A percentile compares a stretch with the other conserved stretches of the same genome.
These are phyloP conservation scores for Diplosoma virens DNA, from an alignment of 23 tunicate genomes.

Conservation along the genomic window DNA sequence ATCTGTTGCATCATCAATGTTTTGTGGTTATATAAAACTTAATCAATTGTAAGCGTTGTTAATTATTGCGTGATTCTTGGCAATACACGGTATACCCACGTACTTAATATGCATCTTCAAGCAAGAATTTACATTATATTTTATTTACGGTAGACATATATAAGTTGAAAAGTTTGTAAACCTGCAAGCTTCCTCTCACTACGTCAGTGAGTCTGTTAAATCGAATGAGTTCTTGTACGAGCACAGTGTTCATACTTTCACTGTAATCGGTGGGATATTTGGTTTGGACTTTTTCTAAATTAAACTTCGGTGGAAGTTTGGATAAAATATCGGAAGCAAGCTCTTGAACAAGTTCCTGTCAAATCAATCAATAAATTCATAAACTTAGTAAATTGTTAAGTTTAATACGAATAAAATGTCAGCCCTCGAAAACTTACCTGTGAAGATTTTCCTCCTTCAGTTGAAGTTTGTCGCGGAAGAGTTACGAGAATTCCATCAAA, in stretches of 20 bases:
- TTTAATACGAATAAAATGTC: too few species aligned
- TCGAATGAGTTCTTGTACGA: slow-evolving; percentile 79
- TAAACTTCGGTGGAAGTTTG: slow-evolving; percentile 61
- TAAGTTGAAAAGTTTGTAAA: too few species aligned
- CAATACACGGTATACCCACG: too few species aligned
- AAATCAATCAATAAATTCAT: too few species aligned
- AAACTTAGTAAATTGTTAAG: too few species aligned
- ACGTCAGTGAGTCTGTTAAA: slow-evolving; percentile 69
- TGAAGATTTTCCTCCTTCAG: slow-evolving; percentile 38
- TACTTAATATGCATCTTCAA: too few species aligned
- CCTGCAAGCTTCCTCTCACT: slow-evolving; percentile 60
- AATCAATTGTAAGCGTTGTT: too few species aligned
- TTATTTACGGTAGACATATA: too few species aligned
- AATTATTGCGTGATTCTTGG: too few species aligned
- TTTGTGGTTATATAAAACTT: too few species aligned
- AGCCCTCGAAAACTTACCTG: slow-evolving; percentile 44
- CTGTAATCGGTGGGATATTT: slow-evolving; percentile 86
- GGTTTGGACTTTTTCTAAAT: slow-evolving; percentile 65
- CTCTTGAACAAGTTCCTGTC: slow-evolving; percentile 66
- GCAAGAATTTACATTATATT: too few species aligned
- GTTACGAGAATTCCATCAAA: slow-evolving; percentile 85
- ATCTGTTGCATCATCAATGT: too few species aligned
- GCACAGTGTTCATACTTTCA: slow-evolving; percentile 92
- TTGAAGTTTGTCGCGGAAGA: slow-evolving; percentile 53
- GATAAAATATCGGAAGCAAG: slow-evolving; percentile 76